Conservation (phyloP, 2,797 vertebrate species). For the Catamblyrhynchus diadema region DNA sequence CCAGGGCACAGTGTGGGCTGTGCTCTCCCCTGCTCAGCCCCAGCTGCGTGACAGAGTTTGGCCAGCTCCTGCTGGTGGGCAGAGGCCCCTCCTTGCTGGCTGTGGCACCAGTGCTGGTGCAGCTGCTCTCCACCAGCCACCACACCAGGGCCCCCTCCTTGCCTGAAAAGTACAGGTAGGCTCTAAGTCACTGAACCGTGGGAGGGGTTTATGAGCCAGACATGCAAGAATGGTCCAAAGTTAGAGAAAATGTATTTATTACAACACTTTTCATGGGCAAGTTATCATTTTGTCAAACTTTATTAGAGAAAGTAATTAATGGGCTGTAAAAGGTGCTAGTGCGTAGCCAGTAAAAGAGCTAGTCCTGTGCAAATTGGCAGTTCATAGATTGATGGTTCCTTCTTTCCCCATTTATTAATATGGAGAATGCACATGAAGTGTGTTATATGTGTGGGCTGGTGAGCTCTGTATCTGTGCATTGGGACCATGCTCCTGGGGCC, state of each 20-base stretch:
- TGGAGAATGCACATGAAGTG: constrained; percentile 65
- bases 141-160: not conserved
- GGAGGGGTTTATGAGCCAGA: constrained; percentile 77
- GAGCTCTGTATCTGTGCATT: not conserved
- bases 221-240: constrained; percentile 76
- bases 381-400: constrained; percentile 77
- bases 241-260: constrained; percentile 84
- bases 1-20: not conserved
- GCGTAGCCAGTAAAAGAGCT: constrained; percentile 80
- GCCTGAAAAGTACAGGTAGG: constrained; percentile 48
- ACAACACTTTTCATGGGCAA: constrained; percentile 83
- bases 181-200: constrained; percentile 67
- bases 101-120: not conserved
- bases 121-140: not conserved
- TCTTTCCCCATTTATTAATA: constrained; percentile 77
- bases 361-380: constrained; percentile 79
- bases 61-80: not conserved
- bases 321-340: constrained; percentile 85
- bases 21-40: not conserved
- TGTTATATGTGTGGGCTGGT: constrained; percentile 55
- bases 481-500: not conserved
- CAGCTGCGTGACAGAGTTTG: not conserved
- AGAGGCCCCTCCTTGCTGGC: not conserved
- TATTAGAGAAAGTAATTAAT: constrained; percentile 87
- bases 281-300: constrained; percentile 88